phyloP scores from a whole-genome alignment of 2,888 invertebrate species.

The Silvanus unidentatus region DNA sequence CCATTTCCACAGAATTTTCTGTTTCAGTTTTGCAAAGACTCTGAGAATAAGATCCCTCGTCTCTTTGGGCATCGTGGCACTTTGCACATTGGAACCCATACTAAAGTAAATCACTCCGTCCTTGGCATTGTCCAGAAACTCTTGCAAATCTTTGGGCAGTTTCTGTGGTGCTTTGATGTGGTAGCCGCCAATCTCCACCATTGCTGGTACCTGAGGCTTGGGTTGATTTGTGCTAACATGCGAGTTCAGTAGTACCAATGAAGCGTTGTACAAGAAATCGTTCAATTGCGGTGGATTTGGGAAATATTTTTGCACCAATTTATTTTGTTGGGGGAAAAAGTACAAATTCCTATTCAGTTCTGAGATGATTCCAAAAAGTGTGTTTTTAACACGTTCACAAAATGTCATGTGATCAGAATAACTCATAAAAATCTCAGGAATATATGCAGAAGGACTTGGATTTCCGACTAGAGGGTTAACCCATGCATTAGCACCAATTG shows the following conservation, averaged over 20 bases:
- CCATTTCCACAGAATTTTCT: too few relatives aligned
- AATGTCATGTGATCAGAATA: slow-evolving; percentile 49
- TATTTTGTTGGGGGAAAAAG: slow-evolving; percentile 24
- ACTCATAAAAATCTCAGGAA: slow-evolving; percentile 46
- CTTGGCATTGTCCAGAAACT: slow-evolving; percentile 49
- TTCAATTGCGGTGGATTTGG: slow-evolving; percentile 22
- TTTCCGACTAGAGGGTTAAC: slow-evolving; percentile 49
- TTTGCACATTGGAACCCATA: slow-evolving; percentile 55
- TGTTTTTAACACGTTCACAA: slow-evolving; percentile 51
- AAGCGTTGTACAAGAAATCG: slow-evolving; percentile 24
- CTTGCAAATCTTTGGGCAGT: slow-evolving; percentile 45
- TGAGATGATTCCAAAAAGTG: slow-evolving; percentile 29
- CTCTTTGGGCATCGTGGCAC: slow-evolving; percentile 49
- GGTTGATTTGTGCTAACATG: too few relatives aligned
- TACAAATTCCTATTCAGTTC: slow-evolving; percentile 18
- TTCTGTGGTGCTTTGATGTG: slow-evolving; percentile 35
- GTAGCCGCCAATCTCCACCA: slow-evolving; percentile 52
- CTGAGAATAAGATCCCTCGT: slow-evolving; percentile 51
- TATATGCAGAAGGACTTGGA: slow-evolving; percentile 48
- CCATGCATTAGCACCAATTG: slow-evolving; percentile 45
- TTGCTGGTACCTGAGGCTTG: slow-evolving; percentile 49
- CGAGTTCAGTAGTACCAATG: slow-evolving; percentile 47
- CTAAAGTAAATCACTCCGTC: slow-evolving; percentile 55
- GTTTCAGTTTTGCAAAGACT: slow-evolving; percentile 54
- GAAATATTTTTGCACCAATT: slow-evolving; percentile 23